A percentile compares a stretch with the other conserved stretches of the same genome.
These are phyloP conservation scores for Piaya cayana DNA, from an alignment of 2,113 vertebrate genomes.

Conservation along the genomic window DNA sequence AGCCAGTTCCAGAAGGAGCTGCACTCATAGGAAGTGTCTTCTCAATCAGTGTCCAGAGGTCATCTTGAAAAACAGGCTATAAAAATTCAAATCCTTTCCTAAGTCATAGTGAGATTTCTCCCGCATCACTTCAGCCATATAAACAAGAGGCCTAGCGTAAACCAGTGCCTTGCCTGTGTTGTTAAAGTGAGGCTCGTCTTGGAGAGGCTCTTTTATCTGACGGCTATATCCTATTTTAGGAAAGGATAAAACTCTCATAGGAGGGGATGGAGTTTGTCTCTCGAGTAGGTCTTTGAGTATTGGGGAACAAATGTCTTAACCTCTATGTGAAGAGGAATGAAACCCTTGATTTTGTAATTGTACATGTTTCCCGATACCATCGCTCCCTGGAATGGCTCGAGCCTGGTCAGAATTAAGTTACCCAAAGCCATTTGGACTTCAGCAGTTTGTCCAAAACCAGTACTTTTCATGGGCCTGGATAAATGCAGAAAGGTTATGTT, in stretches of 20 bases:
- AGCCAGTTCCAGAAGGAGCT: background rate
- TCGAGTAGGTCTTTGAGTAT: background rate
- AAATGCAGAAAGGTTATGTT: background rate
- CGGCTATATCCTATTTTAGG: background rate
- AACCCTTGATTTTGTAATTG: background rate
- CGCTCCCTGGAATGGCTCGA: background rate
- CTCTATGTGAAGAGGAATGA: background rate
- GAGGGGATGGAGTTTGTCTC: background rate
- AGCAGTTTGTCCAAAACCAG: background rate
- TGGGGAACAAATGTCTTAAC: background rate
- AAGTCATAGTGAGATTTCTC: background rate
- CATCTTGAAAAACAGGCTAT: background rate
- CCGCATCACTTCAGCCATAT: background rate
- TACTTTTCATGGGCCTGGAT: background rate
- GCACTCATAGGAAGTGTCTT: background rate
- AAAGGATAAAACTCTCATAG: background rate
- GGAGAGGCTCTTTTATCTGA: background rate
- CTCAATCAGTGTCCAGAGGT: background rate
- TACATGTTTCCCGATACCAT: background rate
- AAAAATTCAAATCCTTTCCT: background rate
- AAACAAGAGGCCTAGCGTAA: background rate
- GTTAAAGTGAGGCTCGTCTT: background rate
- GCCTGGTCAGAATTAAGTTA: background rate
- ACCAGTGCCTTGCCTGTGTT: background rate
- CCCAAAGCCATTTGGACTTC: background rate